These are phyloP conservation scores for Lysandra bellargus DNA, from an alignment of 2,888 invertebrate genomes.

Conservation along the genomic window DNA sequence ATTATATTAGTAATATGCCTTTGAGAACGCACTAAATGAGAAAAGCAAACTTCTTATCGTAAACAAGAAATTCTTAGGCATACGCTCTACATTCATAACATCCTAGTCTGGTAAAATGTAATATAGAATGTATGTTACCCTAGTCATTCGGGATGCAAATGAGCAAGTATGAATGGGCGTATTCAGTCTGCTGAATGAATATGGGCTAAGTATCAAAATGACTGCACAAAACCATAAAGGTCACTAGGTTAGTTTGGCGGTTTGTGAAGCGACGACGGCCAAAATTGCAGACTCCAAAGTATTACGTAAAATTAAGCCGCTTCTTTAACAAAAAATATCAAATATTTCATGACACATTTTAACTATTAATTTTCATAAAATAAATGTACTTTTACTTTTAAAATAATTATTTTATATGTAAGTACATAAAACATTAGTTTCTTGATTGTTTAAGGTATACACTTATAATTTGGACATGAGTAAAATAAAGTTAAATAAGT, in stretches of 20 bases:
- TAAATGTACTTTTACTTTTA: too few relatives aligned
- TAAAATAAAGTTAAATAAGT: too few relatives aligned
- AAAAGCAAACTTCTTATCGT: not conserved
- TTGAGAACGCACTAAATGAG: not conserved
- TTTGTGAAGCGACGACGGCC: not conserved
- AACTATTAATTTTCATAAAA: too few relatives aligned
- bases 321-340: not conserved
- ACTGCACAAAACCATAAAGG: slow-evolving; percentile 32
- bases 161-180: slow-evolving; percentile 33
- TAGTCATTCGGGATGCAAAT: slow-evolving; percentile 33
- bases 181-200: slow-evolving; percentile 34
- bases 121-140: slow-evolving; percentile 31
- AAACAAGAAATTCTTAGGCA: not conserved
- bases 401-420: too few relatives aligned
- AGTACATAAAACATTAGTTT: too few relatives aligned
- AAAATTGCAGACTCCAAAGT: slow-evolving; percentile 2
- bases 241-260: slow-evolving; percentile 33
- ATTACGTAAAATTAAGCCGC: not conserved
- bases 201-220: slow-evolving; percentile 34
- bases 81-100: not conserved
- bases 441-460: too few relatives aligned
- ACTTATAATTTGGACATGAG: too few relatives aligned
- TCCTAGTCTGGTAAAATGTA: slow-evolving; percentile 25
- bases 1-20: not conserved
- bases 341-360: not conserved